A percentile compares a stretch with the other conserved stretches of the same genome.
phyloP scores from a whole-genome alignment of 1,140 invertebrate genomes.

The Gonatopus flavifemur region DNA sequence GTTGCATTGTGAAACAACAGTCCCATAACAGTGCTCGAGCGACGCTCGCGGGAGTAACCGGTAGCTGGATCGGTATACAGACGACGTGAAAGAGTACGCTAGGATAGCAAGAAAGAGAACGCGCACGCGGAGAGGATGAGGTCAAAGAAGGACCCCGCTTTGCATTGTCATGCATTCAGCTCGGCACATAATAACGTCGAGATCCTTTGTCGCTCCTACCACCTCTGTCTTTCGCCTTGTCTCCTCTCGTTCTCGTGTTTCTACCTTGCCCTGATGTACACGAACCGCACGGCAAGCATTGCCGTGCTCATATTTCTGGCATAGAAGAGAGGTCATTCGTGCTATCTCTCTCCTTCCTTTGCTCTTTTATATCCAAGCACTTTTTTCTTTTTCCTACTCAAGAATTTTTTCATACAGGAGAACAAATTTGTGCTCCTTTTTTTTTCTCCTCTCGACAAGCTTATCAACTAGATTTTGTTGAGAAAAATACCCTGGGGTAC shows the following conservation, averaged over 20 bases:
- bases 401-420: no score
- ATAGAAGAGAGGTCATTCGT: no score
- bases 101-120: constrained; percentile 3
- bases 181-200: constrained; percentile 40
- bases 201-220: constrained; percentile 42
- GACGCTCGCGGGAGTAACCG: constrained; percentile 24
- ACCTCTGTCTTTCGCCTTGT: constrained; percentile 14
- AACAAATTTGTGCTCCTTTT: no score
- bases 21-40: constrained; percentile 34
- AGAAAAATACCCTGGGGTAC: no score
- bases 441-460: no score
- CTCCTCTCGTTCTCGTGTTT: constrained; percentile 4
- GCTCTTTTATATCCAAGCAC: no score
- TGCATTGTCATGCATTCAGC: constrained; percentile 42
- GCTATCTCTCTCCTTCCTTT: no score
- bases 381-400: no score
- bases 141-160: constrained; percentile 21
- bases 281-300: constrained; percentile 20
- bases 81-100: constrained; percentile 12
- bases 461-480: no score
- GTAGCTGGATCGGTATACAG: constrained; percentile 9
- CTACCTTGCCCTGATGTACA: constrained; percentile 22
- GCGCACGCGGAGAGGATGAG: background rate
- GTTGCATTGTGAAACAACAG: constrained; percentile 35
- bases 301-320: no score